Evolutionary conservation across 2,797 vertebrate species (phyloP).

Genomic region (Trachops cirrhosus): DNA sequence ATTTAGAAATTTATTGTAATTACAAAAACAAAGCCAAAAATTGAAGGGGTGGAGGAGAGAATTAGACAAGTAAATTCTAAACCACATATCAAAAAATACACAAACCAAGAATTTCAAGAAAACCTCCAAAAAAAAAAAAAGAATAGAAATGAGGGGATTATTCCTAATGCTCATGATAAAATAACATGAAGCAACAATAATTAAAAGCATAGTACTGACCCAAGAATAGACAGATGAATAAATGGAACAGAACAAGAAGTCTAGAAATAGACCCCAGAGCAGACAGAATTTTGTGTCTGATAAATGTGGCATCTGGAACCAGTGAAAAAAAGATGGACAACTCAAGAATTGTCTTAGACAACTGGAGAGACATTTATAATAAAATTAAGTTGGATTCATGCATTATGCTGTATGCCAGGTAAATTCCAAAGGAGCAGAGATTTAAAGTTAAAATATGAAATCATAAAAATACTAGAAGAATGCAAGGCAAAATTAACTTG

Average conservation of each 20-base stretch:
- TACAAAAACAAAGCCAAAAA: conserved; percentile 11
- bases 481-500: not conserved
- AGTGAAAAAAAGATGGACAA: not conserved
- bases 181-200: not conserved
- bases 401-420: not conserved
- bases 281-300: not conserved
- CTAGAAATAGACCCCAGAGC: not conserved
- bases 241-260: not conserved
- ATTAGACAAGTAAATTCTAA: conserved; percentile 2
- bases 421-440: conserved; percentile 12
- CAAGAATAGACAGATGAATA: not conserved
- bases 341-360: not conserved
- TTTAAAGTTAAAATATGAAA: conserved; percentile 3
- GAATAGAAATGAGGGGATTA: not conserved
- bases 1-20: not conserved
- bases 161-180: not conserved
- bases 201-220: not conserved
- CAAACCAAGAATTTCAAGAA: not conserved
- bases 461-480: conserved; percentile 1
- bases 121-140: not conserved
- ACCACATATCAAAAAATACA: not conserved
- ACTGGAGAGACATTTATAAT: not conserved
- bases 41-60: not conserved
- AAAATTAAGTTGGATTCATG: not conserved
- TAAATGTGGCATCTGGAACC: not conserved